Base-by-base conservation (phyloP, 2,888 invertebrate genomes). In the Euphydryas editha region DNA sequence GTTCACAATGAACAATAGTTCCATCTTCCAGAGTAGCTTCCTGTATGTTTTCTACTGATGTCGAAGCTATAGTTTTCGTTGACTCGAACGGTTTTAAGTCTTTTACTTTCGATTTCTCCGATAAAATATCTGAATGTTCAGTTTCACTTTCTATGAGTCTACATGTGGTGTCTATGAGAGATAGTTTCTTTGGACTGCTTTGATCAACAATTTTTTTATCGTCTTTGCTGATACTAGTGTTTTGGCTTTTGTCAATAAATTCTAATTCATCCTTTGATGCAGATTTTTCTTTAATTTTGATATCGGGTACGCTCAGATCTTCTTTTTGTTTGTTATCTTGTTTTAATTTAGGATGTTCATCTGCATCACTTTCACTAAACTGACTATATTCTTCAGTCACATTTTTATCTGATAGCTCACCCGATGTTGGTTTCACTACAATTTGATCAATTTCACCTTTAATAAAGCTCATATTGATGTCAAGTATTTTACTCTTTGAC, bases 81-180 rank as follows among this genome's bases (percentile, higher is more conserved):
- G 17, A 10, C 10, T 54, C 54, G 5, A 36, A 36, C 7, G 54
- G 17, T 36, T 36, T 54, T n/a, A 4, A 17, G 10, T 8, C 17
- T 0, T 36, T 17, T 24, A 17, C 6, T 46, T 36, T 21, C 1
- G 8, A 15, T 18, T 61, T 21, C 21, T 17, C 5, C 39, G 21
- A 10, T 37, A 61, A 54, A 15, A 21, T 11, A 13, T 51, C 39
- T 4, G 81, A 79, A 51, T 85, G 79, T 8, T 78, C 79, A 20
- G 76, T 77, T 68, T 86, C 85, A 72, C 76, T 83, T 8, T 70
- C 79, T 36, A 86, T 78, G 5, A 85, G 73, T 46, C 64, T 76
- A 42, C 77, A 79, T 4, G 80, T 81, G 3, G 79, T 71, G 66
- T 82, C 79, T 17, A 74, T 62, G 7, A 79, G 64, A 59, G 30